Evolutionary conservation across 2,797 vertebrate species (phyloP), one percentile per base, ranked within the genome.

Genomic region (Characodon lateralis): DNA sequence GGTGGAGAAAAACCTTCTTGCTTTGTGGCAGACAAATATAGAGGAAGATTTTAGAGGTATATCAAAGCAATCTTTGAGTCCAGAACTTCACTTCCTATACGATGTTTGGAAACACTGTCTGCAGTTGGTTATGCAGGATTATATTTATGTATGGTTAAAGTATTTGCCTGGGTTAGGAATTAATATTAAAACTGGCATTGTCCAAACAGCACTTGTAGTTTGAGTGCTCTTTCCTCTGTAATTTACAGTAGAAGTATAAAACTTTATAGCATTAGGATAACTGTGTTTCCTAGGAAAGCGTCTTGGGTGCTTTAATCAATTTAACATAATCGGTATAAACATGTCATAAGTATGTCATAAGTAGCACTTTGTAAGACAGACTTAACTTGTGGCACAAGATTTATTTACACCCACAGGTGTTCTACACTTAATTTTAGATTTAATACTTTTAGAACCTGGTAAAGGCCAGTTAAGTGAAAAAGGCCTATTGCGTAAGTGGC

Each of bases 1-100:
- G 14, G 56, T 35, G 58, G 78, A 86, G 85, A 83, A 83, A 78
- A 66, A 28, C 73, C 72, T 20, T 72, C 77, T 77, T 69, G 58
- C 81, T 84, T 76, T 79, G 87, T 77, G 68, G 78, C 55, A 55
- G 69, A 74, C 68, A 3, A 81, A 82, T 20, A 39, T 35, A 28
- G 71, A 72, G 79, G 56, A 70, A 14, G 51, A 39, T 48, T 14
- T 35, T 28, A 9, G 16, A 22, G 16, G 31, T 5, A 5, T 53
- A 53, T 53, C 16, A 20, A 53, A 53, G 6, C 51, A 22, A 20
- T 53, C 16, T 51, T 56, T 56, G 0, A 24, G 20, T 56, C 6
- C 53, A 56, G 53, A 56, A 22, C 22, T 56, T 9, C 7, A 24
- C 53, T n/a, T 56, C 53, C 22, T 22, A 7, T 22, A 22, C 3